Percentiles rank a stretch among this genome's conserved stretches.
Conservation (phyloP, 2,888 invertebrate genomes). For the Tipula unca region DNA sequence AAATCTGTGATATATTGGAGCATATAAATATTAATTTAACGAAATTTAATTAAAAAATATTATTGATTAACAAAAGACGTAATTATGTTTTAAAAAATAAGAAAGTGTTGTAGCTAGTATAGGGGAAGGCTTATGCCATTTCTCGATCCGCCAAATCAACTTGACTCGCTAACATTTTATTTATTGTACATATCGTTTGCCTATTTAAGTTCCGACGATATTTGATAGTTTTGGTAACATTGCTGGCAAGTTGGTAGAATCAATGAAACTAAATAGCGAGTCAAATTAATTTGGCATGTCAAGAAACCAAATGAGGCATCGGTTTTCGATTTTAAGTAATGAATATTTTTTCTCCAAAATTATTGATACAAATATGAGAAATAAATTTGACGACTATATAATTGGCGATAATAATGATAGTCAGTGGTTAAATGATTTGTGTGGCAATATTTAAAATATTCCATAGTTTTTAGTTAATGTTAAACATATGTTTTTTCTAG, state of each 20-base stretch:
- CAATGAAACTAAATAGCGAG: not conserved
- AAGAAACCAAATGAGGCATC: not conserved
- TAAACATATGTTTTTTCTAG: not conserved
- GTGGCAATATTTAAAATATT: not conserved
- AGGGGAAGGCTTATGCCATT: not conserved
- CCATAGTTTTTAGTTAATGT: not conserved
- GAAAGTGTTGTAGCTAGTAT: not conserved
- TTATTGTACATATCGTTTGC: not conserved
- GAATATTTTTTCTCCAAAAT: not conserved
- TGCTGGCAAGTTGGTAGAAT: not conserved
- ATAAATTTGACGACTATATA: not conserved
- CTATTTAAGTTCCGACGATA: not conserved
- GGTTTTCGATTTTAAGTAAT: not conserved
- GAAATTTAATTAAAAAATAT: not conserved
- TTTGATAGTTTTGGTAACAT: no score
- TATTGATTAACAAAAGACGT: not conserved
- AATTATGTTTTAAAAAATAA: not conserved
- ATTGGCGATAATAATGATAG: not conserved
- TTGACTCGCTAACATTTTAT: not conserved
- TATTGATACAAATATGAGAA: not conserved
- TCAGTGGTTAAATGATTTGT: not conserved
- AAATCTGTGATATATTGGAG: constrained; percentile 23
- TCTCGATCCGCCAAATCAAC: not conserved
- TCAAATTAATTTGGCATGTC: not conserved
- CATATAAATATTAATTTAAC: constrained; percentile 15